Percentiles rank a stretch among this genome's conserved stretches.
Conservation (phyloP, 2,113 vertebrate genomes). For the Cervus canadensis region DNA sequence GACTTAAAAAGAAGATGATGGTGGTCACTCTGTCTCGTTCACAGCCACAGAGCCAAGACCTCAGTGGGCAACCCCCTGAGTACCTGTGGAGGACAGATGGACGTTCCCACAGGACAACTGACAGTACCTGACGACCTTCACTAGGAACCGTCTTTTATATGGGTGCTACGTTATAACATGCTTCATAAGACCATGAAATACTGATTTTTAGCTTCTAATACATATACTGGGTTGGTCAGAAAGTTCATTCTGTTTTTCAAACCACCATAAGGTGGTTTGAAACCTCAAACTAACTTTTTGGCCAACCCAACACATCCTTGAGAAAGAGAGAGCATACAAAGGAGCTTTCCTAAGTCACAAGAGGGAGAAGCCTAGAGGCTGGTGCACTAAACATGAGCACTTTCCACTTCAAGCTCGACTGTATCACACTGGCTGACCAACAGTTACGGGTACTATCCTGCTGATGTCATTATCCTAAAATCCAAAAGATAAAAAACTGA, state of each 20-base stretch:
- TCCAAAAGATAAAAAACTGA: background rate
- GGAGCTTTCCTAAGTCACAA: background rate
- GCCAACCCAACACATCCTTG: background rate
- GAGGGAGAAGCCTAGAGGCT: background rate
- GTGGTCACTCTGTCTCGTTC: background rate
- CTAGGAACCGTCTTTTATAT: background rate
- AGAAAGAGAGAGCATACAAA: background rate
- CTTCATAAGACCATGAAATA: background rate
- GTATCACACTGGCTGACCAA: background rate
- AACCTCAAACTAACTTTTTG: background rate
- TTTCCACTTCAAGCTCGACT: background rate
- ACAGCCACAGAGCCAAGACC: background rate
- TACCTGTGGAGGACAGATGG: background rate
- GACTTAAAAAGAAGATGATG: background rate
- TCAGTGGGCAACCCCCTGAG: background rate
- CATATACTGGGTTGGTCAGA: background rate
- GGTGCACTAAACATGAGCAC: fast-evolving
- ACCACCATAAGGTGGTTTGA: background rate
- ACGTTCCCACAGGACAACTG: background rate
- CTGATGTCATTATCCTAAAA: background rate
- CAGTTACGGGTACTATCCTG: background rate
- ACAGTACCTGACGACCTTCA: background rate
- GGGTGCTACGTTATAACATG: background rate
- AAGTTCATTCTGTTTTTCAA: background rate
- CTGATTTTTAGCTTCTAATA: background rate